Conservation (phyloP, 64 coral and sea anemone species). For the Porites lutea region DNA sequence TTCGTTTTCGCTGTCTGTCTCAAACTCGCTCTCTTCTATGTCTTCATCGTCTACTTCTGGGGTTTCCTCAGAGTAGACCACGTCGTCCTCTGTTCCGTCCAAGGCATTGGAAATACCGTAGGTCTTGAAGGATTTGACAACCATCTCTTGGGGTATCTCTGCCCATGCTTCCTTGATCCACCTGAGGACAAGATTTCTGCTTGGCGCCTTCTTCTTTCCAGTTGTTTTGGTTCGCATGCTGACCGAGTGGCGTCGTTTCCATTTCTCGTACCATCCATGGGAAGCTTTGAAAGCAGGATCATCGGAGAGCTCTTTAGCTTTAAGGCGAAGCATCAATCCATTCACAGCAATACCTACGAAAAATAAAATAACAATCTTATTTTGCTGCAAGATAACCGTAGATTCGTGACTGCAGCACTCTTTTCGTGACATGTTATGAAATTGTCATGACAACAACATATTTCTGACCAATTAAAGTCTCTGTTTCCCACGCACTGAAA, state of each 20-base stretch:
- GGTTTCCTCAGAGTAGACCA: no score
- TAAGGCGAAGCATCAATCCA: constrained; percentile 26
- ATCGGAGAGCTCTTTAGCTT: constrained; percentile 20
- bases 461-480: no score
- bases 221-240: background rate
- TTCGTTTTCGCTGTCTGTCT: no score
- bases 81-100: no score
- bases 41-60: no score
- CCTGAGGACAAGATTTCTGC: constrained; percentile 49
- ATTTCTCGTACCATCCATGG: no score
- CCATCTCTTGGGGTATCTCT: constrained; percentile 19
- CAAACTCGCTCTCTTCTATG: no score
- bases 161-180: constrained; percentile 31
- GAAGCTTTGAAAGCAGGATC: background rate
- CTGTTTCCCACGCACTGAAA: no score
- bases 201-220: constrained; percentile 50
- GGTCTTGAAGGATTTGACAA: constrained; percentile 8
- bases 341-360: constrained; percentile 25
- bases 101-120: background rate
- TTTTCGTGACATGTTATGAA: constrained; percentile 22
- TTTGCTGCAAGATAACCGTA: background rate
- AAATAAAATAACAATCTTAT: constrained; percentile 14
- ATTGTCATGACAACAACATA: constrained; percentile 13
- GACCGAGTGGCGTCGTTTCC: no score
- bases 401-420: constrained; percentile 18